Base-by-base conservation (phyloP, 2,888 invertebrate genomes). In the Meandrusa payeni region DNA sequence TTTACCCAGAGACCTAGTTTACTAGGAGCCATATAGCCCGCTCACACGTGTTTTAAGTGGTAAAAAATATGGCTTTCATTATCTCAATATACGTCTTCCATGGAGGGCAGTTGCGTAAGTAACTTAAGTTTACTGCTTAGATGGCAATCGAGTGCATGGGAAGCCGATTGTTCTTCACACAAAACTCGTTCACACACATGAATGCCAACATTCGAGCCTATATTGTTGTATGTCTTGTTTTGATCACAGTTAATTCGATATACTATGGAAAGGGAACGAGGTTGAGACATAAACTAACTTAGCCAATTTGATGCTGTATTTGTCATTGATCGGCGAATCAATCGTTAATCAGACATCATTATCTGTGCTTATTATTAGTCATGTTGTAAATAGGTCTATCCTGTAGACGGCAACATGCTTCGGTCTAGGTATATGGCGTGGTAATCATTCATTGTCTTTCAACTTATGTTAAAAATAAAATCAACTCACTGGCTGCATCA, bases 101-200 rank as follows among this genome's bases (percentile, higher is more conserved):
- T 60, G 46, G 43, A 38, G 26, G 43, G 38, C 38, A 27, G 51
- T 86, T 85, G 78, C 82, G 76, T 73, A 82, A 85, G 60, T 49
- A 52, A 66, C 66, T 69, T 77, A 77, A 77, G 76, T 81, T 80
- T 76, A 80, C 70, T 56, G 55, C 59, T 48, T 51, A 47, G 81
- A 78, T 79, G 75, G 68, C 76, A 76, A 82, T 79, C 80, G 68
- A 74, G 72, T 73, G 75, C 76, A 81, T 82, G 70, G 82, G 81
- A 81, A 55, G 53, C 52, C 20, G 13, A 44, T 53, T 80, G 81
- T 81, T 79, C 80, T 69, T 50, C 45, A 36, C 47, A 54, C 54
- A 55, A 52, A 57, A 55, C 52, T 48, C 61, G 70, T 79, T 83
- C 82, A 74, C 85, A 82, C 79, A 83, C 77, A 69, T 71, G 77